Evolutionary conservation across 2,888 invertebrate genomes (phyloP), one percentile per base, ranked within the genome.

Genomic region (Troides aeacus): DNA sequence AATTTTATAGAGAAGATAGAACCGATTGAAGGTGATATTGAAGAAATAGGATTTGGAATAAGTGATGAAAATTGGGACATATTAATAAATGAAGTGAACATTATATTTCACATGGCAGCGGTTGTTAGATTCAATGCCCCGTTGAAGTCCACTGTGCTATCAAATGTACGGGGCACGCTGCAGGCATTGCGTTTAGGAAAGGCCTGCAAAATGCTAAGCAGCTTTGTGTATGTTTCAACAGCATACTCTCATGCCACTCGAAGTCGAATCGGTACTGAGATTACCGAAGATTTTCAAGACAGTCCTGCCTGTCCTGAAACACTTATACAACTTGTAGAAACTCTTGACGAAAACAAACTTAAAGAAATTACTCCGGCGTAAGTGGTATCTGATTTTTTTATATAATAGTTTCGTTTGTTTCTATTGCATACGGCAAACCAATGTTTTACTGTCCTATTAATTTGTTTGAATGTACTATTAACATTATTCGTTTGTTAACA

Each of bases 81-180:
- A 18, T 58, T 70, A 2, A 67, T 46, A 21, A 53, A 66, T 39
- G 70, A 70, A 53, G 70, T 70, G 15, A 15, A 70, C 24, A 18
- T 70, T 17, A 70, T 70, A 56, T 70, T 66, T 46, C 69, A 69
- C 24, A 62, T 69, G 65, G 69, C 69, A n/a, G 69, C 68, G 1
- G 60, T 60, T 6, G 64, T 68, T n/a, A 68, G 53, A 68, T 68
- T 68, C 59, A 64, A 68, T 64, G 64, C 53, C 8, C n/a, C 50
- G 0, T 53, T 68, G 39, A 68, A 64, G 53, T 21, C 62, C 12
- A 46, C 63, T 6, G 50, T 70, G 23, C 24, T 70, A 15, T 53
- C 58, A 3, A 70, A 70, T 12, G 66, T 63, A 18, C 36, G 70
- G 4, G 70, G 70, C 2, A 70, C 70, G 0, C 17, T 62, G 6